A percentile compares a stretch with the other conserved stretches of the same genome.
These are phyloP conservation scores for Sinella curviseta DNA, from an alignment of 1,140 invertebrate species.

Conservation along the genomic window DNA sequence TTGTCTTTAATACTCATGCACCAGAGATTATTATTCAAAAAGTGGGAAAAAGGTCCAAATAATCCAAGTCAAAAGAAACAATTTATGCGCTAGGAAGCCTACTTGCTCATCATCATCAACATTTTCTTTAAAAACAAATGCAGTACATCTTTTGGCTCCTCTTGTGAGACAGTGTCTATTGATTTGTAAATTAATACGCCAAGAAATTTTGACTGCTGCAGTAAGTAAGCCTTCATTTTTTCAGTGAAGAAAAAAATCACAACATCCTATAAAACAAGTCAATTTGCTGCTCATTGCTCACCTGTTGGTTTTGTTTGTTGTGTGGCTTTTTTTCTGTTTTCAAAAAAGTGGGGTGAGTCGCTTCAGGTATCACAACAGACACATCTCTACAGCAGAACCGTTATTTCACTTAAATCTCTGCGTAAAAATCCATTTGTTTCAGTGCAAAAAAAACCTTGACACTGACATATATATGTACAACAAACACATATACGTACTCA, in stretches of 20 bases:
- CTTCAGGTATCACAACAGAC: slow-evolving; percentile 10
- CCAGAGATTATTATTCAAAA: neutral
- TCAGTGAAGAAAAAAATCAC: too few relatives aligned
- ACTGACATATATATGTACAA: too few relatives aligned
- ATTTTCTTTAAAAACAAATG: neutral
- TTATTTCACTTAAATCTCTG: too few relatives aligned
- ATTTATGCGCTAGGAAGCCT: too few relatives aligned
- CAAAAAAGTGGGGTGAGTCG: slow-evolving; percentile 4
- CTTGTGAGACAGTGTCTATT: too few relatives aligned
- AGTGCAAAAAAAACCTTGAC: neutral
- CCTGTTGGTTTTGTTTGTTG: too few relatives aligned
- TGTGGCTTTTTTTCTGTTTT: neutral
- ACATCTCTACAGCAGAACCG: neutral
- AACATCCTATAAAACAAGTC: too few relatives aligned
- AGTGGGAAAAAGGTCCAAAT: neutral
- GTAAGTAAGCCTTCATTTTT: neutral
- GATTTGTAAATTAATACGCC: neutral
- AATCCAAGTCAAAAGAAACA: neutral
- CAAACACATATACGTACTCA: too few relatives aligned
- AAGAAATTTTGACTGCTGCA: too few relatives aligned
- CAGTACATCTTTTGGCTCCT: too few relatives aligned
- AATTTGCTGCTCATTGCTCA: too few relatives aligned
- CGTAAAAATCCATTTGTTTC: too few relatives aligned
- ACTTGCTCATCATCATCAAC: neutral
- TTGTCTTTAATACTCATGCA: neutral